Conservation (phyloP, 2,113 vertebrate species). For the Turnix velox region DNA sequence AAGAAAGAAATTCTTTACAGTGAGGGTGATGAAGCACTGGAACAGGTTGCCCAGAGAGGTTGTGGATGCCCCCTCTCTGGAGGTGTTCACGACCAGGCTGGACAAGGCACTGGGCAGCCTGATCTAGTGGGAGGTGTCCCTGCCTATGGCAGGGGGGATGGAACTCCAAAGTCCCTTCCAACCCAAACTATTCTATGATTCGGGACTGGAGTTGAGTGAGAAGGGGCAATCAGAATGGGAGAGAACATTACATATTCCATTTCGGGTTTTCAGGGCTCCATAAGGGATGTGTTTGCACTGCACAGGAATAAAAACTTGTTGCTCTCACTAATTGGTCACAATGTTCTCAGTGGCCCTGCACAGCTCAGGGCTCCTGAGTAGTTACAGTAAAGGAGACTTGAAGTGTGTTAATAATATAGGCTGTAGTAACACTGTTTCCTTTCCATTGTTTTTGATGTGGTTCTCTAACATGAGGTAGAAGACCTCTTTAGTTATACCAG, state of each 20-base stretch:
- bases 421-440: background rate
- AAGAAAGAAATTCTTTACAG: too few relatives aligned
- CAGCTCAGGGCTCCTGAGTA: background rate
- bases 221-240: background rate
- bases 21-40: too few relatives aligned
- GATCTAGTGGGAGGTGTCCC: too few relatives aligned
- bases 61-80: too few relatives aligned
- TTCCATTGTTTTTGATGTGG: background rate
- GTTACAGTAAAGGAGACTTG: background rate
- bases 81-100: too few relatives aligned
- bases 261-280: background rate
- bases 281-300: background rate
- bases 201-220: background rate
- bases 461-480: background rate
- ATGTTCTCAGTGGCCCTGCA: accelerated
- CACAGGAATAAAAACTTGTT: background rate
- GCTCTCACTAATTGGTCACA: background rate
- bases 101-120: too few relatives aligned
- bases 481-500: background rate
- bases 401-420: background rate
- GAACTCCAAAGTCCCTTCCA: too few relatives aligned
- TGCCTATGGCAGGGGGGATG: too few relatives aligned
- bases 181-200: too few relatives aligned
- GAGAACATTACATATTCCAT: background rate
- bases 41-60: too few relatives aligned